phyloP scores from a whole-genome alignment of 1,140 invertebrate genomes.

The Drosophila asahinai region DNA sequence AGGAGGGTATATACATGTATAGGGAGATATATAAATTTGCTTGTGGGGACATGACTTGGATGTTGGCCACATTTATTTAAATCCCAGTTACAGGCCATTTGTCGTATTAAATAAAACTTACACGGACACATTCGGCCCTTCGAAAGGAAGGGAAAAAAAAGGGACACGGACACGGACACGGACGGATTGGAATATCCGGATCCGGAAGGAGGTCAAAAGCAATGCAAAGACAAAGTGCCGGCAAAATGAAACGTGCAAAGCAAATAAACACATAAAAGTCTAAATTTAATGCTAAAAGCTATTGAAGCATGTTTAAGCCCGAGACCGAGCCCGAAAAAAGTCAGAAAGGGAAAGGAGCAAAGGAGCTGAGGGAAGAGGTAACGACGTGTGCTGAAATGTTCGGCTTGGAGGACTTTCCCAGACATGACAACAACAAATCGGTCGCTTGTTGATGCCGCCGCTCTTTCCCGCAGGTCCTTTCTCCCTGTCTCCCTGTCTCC shows the following conservation, averaged over 20 bases:
- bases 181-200: neutral
- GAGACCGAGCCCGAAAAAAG: constrained; percentile 35
- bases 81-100: constrained; percentile 77
- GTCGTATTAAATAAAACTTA: constrained; percentile 81
- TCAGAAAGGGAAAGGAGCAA: neutral
- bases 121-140: constrained; percentile 21
- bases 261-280: constrained; percentile 82
- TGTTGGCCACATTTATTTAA: constrained; percentile 74
- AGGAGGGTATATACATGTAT: neutral
- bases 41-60: constrained; percentile 37
- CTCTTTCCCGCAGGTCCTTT: constrained; percentile 23
- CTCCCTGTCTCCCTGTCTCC: neutral
- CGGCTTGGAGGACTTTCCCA: constrained; percentile 32
- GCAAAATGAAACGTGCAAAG: constrained; percentile 73
- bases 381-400: constrained; percentile 52
- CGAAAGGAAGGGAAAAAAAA: constrained; percentile 21
- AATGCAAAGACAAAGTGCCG: constrained; percentile 64
- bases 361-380: constrained; percentile 12
- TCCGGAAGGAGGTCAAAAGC: constrained; percentile 19
- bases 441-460: constrained; percentile 50
- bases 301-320: constrained; percentile 72
- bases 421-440: constrained; percentile 58
- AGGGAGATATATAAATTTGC: constrained; percentile 1
- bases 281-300: constrained; percentile 79
- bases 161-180: constrained; percentile 9